Evolutionary conservation across 1,140 invertebrate species (phyloP).

Genomic region (Drosophila willistoni): DNA sequence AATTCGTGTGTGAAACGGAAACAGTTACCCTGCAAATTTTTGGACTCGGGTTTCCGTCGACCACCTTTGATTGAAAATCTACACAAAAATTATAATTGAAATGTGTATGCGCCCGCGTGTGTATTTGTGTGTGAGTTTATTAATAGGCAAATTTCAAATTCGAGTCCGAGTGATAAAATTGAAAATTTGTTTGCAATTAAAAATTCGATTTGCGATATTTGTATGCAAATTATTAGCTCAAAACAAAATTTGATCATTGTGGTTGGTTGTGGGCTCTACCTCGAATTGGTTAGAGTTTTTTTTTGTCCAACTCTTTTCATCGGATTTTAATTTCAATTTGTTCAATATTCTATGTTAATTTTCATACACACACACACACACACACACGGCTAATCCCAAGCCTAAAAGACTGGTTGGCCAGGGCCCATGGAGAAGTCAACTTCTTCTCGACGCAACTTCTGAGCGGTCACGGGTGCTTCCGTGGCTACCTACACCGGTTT

Average conservation of each 20-base stretch:
- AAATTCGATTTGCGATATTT: constrained; percentile 56
- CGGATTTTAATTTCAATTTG: constrained; percentile 25
- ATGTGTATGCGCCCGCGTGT: neutral
- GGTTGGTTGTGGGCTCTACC: neutral
- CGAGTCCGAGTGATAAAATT: constrained; percentile 34
- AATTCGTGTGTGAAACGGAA: neutral
- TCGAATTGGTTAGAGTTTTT: neutral
- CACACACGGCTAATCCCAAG: too few species aligned
- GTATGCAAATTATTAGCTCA: constrained; percentile 40
- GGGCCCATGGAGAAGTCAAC: too few species aligned
- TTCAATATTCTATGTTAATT: constrained; percentile 30
- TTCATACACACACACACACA: neutral
- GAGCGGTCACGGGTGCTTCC: too few species aligned
- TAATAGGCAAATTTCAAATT: neutral
- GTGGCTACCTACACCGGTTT: too few species aligned
- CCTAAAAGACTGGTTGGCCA: too few species aligned
- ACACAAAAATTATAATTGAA: constrained; percentile 16
- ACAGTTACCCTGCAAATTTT: neutral
- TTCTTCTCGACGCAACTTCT: too few species aligned
- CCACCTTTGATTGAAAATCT: constrained; percentile 16
- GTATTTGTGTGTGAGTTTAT: neutral
- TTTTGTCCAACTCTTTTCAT: constrained; percentile 11
- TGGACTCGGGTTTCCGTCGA: neutral
- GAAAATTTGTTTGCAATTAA: constrained; percentile 59
- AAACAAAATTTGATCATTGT: neutral